Evolutionary conservation across 2,113 vertebrate species (phyloP), one percentile per base, ranked within the genome.

Genomic region (Chionomys nivalis): DNA sequence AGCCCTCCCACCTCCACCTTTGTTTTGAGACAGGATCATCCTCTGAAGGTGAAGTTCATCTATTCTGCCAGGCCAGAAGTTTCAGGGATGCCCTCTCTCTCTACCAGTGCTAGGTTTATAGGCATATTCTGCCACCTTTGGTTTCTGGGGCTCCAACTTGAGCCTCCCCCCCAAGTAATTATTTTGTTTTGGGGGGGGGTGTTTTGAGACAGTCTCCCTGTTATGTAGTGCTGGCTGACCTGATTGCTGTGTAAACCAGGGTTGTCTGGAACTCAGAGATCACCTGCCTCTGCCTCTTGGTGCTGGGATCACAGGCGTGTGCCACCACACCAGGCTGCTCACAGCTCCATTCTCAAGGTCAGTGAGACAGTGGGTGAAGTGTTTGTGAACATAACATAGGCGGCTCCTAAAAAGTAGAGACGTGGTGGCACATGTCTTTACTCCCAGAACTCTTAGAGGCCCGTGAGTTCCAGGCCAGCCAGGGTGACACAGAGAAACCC

Each of bases 341-440:
- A 49, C 36, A 87, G 44, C 55, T 94, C 19, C 55, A 47, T 70
- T 92, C 24, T 61, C 70, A 94, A 76, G 55, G 83, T 92, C 66
- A 66, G 23, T 58, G 75, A 86, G 26, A 55, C 24, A 81, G 58
- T 8, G n/a, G 49, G 58, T 47, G 36, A 72, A 78, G 52, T 63
- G 42, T 61, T 66, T 86, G 36, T 95, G 49, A 3, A 42, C 26
- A 49, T 76, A 2, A 28, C 23, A 49, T 79, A 52, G 73, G 58
- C 36, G 47, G 66, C n/a, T 81, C 61, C 93, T 95, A 76, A 82
- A 79, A 49, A 83, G 63, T 82, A 49, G 58, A 90, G 82, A 89
- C 66, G 6, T 58, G 19, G 19, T 7, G 58, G 58, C 58, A 21
- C 58, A 58, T 21, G 58, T 19, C 19, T 58, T 58, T 58, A 58